Evolutionary conservation across 2,797 vertebrate genomes (phyloP).

Genomic region (Hephaestus fuliginosus): DNA sequence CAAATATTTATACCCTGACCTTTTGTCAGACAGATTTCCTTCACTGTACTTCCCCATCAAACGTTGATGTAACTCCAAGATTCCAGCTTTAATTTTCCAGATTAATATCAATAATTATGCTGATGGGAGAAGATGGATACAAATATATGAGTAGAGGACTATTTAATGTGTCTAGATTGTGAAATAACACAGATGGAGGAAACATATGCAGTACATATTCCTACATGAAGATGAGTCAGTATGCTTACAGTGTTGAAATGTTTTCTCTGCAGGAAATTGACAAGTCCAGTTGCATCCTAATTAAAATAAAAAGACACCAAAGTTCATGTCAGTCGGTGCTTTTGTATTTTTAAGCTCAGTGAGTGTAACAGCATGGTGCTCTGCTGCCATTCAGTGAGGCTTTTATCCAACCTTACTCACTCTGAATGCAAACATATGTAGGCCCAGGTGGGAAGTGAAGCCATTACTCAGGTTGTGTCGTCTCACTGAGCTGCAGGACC

Average conservation of each 20-base stretch:
- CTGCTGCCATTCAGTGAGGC: slow-evolving; percentile 20
- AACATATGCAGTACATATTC: slow-evolving; percentile 56
- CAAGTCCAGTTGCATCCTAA: slow-evolving; percentile 40
- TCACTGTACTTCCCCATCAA: background rate
- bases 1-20: slow-evolving; percentile 21
- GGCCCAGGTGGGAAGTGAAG: slow-evolving; percentile 48
- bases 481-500: slow-evolving; percentile 27
- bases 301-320: slow-evolving; percentile 37
- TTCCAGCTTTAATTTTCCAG: slow-evolving; percentile 13
- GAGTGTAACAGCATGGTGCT: slow-evolving; percentile 16
- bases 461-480: slow-evolving; percentile 46
- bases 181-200: slow-evolving; percentile 51
- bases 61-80: background rate
- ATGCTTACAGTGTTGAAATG: slow-evolving; percentile 28
- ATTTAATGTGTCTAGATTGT: slow-evolving; percentile 40
- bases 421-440: slow-evolving; percentile 45
- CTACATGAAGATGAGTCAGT: slow-evolving; percentile 41
- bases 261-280: slow-evolving; percentile 38
- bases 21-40: slow-evolving; percentile 22
- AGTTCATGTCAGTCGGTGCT: slow-evolving; percentile 27
- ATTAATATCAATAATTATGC: slow-evolving; percentile 11
- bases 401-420: slow-evolving; percentile 37
- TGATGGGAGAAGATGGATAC: background rate
- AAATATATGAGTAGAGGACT: slow-evolving; percentile 16
- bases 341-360: slow-evolving; percentile 11